Evolutionary conservation across 2,113 vertebrate genomes (phyloP).

Genomic region (Pluvianellus socialis): DNA sequence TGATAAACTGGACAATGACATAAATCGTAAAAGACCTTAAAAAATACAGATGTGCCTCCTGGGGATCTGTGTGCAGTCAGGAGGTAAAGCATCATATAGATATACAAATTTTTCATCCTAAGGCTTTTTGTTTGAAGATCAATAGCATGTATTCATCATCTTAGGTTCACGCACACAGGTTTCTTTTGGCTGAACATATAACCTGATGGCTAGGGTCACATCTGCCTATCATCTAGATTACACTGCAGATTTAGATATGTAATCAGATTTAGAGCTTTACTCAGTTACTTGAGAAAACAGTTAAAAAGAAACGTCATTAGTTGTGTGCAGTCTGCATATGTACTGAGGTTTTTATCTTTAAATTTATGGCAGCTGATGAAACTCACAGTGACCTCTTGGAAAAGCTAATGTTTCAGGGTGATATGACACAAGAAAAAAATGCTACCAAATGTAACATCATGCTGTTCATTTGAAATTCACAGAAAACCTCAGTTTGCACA

Average conservation of each 20-base stretch:
- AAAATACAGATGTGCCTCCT: background rate
- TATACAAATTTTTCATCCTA: background rate
- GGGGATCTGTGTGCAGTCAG: background rate
- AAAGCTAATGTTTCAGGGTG: background rate
- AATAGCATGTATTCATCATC: background rate
- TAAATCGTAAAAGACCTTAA: background rate
- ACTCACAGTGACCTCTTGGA: background rate
- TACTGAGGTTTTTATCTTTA: background rate
- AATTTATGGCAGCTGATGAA: background rate
- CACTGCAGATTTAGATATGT: background rate
- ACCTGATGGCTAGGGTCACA: background rate
- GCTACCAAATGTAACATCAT: background rate
- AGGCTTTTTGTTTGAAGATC: background rate
- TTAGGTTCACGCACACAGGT: background rate
- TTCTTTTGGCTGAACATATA: background rate
- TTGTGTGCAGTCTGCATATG: background rate
- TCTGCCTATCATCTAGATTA: background rate
- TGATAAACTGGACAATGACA: background rate
- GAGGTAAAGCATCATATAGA: background rate
- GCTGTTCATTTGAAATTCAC: background rate
- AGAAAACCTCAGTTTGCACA: background rate
- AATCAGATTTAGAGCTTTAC: background rate
- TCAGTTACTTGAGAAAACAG: background rate
- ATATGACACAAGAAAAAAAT: background rate
- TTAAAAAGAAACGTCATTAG: background rate